These are phyloP conservation scores for Macaria liturata DNA, from an alignment of 2,888 invertebrate species.

Conservation along the genomic window DNA sequence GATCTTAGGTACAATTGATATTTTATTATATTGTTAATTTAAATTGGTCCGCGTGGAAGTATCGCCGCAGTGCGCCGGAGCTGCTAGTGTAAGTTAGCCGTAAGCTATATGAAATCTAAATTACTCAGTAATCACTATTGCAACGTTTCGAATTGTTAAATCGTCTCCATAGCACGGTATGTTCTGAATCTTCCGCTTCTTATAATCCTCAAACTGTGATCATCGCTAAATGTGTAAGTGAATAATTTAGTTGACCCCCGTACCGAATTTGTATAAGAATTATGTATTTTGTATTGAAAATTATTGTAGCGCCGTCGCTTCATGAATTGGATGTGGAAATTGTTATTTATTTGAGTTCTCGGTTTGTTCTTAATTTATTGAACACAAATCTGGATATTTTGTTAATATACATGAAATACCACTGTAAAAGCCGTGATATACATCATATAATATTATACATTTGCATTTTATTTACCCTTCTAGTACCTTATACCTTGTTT, in stretches of 20 bases:
- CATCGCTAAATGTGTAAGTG: conserved; percentile 79
- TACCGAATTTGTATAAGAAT: conserved; percentile 59
- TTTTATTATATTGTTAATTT: conserved; percentile 83
- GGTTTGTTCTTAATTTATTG: conserved; percentile 79
- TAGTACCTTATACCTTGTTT: no score
- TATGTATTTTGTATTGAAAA: conserved; percentile 53
- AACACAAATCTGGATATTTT: conserved; percentile 79
- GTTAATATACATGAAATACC: conserved; percentile 79
- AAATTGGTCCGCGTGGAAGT: conserved; percentile 75
- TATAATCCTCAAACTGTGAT: conserved; percentile 82
- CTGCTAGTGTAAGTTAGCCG: conserved; percentile 78
- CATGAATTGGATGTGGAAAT: conserved; percentile 68
- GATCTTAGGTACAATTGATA: conserved; percentile 83
- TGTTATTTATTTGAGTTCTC: conserved; percentile 80
- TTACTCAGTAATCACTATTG: conserved; percentile 81
- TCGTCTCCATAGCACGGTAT: conserved; percentile 80
- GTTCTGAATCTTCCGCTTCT: conserved; percentile 78
- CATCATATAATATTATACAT: conserved; percentile 80
- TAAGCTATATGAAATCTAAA: conserved; percentile 81
- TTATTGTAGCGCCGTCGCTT: conserved; percentile 70
- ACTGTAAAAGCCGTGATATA: conserved; percentile 84
- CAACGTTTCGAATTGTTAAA: conserved; percentile 78
- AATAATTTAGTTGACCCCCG: conserved; percentile 70
- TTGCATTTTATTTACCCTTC: conserved; percentile 64
- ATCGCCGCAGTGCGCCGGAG: conserved; percentile 68